phyloP scores from a whole-genome alignment of 2,113 vertebrate genomes.

The Cervus canadensis region DNA sequence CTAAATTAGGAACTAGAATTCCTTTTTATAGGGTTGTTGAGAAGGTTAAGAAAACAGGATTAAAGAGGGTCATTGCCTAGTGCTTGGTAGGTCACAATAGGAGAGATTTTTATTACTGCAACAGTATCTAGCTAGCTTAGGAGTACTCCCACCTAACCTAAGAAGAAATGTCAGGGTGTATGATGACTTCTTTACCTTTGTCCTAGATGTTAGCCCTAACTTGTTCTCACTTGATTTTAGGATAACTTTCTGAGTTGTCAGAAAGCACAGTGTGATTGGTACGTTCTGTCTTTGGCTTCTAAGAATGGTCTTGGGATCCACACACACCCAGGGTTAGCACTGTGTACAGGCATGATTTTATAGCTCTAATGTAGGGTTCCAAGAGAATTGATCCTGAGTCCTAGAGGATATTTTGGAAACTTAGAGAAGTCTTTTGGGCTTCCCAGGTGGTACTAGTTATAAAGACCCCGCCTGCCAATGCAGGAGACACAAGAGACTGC shows the following conservation, averaged over 20 bases:
- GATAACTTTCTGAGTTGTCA: background rate
- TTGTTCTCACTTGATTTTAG: background rate
- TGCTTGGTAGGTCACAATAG: background rate
- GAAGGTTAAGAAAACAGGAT: background rate
- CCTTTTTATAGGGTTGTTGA: background rate
- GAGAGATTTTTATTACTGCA: background rate
- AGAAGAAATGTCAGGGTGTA: background rate
- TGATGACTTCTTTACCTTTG: background rate
- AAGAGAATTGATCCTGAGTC: background rate
- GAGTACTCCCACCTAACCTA: background rate
- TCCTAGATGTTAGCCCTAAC: background rate
- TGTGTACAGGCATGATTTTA: background rate
- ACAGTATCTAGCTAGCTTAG: background rate
- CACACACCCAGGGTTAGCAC: background rate
- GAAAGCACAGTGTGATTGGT: background rate
- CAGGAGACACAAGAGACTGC: background rate
- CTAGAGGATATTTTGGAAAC: background rate
- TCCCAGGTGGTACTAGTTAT: background rate
- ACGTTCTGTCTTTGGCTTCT: background rate
- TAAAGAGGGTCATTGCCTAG: background rate
- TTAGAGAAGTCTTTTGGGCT: background rate
- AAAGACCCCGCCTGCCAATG: background rate
- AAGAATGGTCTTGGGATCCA: background rate
- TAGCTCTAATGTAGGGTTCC: background rate
- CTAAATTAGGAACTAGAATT: background rate